Base-by-base conservation (phyloP, 2,888 invertebrate species). In the Tinea semifulvella region DNA sequence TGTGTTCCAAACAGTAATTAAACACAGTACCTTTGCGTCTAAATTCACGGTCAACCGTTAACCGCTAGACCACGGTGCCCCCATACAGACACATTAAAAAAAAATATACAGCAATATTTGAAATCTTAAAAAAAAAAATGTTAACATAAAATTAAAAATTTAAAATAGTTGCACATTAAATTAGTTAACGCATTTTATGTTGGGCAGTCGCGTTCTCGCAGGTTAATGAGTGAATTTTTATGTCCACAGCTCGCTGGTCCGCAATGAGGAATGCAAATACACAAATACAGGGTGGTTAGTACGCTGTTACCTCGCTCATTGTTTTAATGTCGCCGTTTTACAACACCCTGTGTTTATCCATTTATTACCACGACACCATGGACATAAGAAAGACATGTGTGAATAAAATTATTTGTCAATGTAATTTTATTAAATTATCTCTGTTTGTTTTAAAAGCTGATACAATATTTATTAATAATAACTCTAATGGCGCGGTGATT, bases 251-350 rank as follows among this genome's bases (percentile, higher is more conserved):
- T 20, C 25, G 60, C 68, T 68, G 45, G 40, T 65, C 63, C 68
- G 65, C 79, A 75, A 76, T 76, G 74, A 79, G 75, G 77, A 79
- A 80, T 80, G 79, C 77, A 79, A 80, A 79, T 80, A 75, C 61
- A 59, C n/a, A n/a, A n/a, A n/a, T n/a, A n/a, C 66, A 61, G 69
- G 36, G 67, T 63, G 68, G 67, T 69, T 68, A 68, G 65, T 62
- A 60, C 60, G 64, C 64, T 66, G 65, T 72, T 68, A 70, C 67
- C 59, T 61, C 58, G 59, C 69, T 27, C 66, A 70, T 74, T 72
- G 72, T 74, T 72, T 72, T 72, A 75, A 75, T 71, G 60, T 60
- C 58, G 60, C 55, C 63, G 65, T 61, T 65, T 68, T 61, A 64
- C 55, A 52, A 60, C 61, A 57, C 65, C 67, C 63, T 61, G 22